Evolutionary conservation across 2,113 vertebrate genomes (phyloP).

Genomic region (Parotia lawesii): DNA sequence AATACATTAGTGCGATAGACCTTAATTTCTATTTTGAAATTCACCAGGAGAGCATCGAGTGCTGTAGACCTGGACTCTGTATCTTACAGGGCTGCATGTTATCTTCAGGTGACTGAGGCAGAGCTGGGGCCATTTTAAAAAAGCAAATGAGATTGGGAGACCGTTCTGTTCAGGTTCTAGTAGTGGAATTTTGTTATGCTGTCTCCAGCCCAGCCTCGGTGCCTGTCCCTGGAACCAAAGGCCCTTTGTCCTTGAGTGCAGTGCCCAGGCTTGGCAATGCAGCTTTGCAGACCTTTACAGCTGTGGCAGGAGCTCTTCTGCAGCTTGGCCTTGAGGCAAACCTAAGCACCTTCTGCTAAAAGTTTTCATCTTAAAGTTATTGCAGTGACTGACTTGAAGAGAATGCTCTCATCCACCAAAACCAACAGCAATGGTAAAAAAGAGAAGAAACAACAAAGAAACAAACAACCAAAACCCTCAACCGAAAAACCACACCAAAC

Average conservation of each 20-base stretch:
- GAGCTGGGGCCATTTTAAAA: neutral
- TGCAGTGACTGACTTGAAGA: neutral
- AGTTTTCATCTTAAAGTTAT: neutral
- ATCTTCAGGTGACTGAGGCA: neutral
- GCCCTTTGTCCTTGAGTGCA: neutral
- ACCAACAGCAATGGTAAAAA: neutral
- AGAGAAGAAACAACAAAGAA: neutral
- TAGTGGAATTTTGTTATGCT: neutral
- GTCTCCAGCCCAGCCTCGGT: neutral
- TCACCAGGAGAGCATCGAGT: neutral
- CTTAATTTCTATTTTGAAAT: neutral
- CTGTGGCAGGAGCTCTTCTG: neutral
- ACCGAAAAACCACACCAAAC: neutral
- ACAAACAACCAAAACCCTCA: neutral
- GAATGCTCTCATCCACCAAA: neutral
- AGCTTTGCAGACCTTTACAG: neutral
- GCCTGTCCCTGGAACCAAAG: neutral
- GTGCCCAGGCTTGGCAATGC: neutral
- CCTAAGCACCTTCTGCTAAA: neutral
- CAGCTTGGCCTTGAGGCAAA: neutral
- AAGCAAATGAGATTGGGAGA: neutral
- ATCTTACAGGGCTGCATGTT: neutral
- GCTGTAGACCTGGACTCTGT: neutral
- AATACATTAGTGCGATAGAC: neutral
- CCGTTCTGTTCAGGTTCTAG: neutral